Evolutionary conservation across 2,113 vertebrate species (phyloP).

Genomic region (Genyomyrus donnyi): DNA sequence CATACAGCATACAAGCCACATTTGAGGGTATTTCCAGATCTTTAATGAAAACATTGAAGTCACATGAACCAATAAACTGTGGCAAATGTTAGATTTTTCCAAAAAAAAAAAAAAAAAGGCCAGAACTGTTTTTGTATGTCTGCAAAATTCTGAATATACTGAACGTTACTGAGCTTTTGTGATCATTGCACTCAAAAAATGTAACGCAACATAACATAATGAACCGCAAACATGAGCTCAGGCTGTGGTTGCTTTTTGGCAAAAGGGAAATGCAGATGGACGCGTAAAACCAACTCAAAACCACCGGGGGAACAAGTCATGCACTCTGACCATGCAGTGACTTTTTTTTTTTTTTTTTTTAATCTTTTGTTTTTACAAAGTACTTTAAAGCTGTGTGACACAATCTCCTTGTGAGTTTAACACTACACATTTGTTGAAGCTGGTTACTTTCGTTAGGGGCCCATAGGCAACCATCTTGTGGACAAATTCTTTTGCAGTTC

Average conservation of each 20-base stretch:
- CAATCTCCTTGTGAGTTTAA: background rate
- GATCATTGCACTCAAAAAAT: background rate
- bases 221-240: background rate
- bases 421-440: slow-evolving; percentile 1
- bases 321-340: background rate
- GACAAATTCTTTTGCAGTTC: background rate
- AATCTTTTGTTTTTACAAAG: background rate
- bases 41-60: slow-evolving; percentile 22
- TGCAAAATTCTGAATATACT: slow-evolving; percentile 11
- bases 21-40: slow-evolving; percentile 34
- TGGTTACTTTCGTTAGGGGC: background rate
- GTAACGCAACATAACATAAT: background rate
- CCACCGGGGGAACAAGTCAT: background rate
- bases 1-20: slow-evolving; percentile 50
- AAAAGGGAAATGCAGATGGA: background rate
- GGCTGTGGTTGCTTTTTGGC: slow-evolving; percentile 12
- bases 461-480: background rate
- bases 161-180: background rate
- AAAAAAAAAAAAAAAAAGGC: background rate
- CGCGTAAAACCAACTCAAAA: background rate
- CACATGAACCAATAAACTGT: background rate
- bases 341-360: background rate
- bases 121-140: slow-evolving; percentile 8
- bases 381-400: slow-evolving; percentile 10
- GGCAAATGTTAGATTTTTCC: slow-evolving; percentile 8